Evolutionary conservation across 2,888 invertebrate species (phyloP).

Genomic region (Maniola hyperantus): DNA sequence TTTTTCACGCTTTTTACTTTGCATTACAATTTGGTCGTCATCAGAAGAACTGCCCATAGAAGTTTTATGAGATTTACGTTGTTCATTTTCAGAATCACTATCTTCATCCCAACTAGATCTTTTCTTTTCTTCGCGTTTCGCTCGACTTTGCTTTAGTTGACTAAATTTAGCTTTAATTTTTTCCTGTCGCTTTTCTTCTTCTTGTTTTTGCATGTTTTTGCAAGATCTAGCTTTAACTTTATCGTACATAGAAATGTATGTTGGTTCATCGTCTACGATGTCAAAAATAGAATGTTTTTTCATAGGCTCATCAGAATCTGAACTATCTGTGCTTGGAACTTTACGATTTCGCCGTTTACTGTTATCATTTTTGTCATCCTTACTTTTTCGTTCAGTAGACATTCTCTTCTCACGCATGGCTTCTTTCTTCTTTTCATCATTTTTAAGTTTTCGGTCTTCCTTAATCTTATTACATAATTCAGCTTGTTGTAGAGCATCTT

Average conservation of each 20-base stretch:
- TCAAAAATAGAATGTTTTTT: slow-evolving; percentile 96
- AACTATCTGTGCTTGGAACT: slow-evolving; percentile 84
- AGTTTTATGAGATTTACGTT: slow-evolving; percentile 65
- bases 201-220: slow-evolving; percentile 96
- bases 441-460: slow-evolving; percentile 70
- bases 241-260: slow-evolving; percentile 98
- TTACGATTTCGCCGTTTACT: slow-evolving; percentile 73
- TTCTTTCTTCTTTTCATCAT: slow-evolving; percentile 76
- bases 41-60: slow-evolving; percentile 82
- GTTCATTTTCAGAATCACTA: slow-evolving; percentile 85
- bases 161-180: slow-evolving; percentile 95
- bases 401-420: slow-evolving; percentile 73
- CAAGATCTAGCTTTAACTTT: slow-evolving; percentile 97
- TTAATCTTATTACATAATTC: slow-evolving; percentile 67
- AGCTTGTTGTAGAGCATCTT: slow-evolving; percentile 69
- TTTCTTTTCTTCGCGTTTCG: slow-evolving; percentile 94
- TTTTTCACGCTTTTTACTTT: slow-evolving; percentile 76
- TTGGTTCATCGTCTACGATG: slow-evolving; percentile 93
- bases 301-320: slow-evolving; percentile 89
- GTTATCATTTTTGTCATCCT: slow-evolving; percentile 71
- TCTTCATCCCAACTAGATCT: slow-evolving; percentile 95
- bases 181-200: slow-evolving; percentile 92
- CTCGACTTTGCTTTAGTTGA: slow-evolving; percentile 92
- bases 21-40: slow-evolving; percentile 68
- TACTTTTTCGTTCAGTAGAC: slow-evolving; percentile 78